A percentile compares a stretch with the other conserved stretches of the same genome.
These are phyloP conservation scores for Gila orcuttii DNA, from an alignment of 2,113 vertebrate species.

Conservation along the genomic window DNA sequence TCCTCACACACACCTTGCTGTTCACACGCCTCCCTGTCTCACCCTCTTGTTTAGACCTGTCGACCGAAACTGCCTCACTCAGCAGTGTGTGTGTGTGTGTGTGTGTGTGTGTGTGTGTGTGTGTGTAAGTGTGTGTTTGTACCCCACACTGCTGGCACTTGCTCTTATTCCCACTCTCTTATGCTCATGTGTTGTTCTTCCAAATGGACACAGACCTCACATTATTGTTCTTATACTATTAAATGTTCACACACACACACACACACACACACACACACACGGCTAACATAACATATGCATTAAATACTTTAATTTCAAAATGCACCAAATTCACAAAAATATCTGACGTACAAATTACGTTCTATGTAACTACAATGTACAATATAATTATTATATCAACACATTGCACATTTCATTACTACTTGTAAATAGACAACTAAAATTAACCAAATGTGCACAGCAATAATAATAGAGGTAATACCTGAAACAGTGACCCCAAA, in stretches of 20 bases:
- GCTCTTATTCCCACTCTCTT: neutral
- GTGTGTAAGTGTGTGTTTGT: slow-evolving; percentile 30
- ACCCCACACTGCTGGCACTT: neutral
- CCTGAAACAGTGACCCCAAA: neutral
- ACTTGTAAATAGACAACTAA: neutral
- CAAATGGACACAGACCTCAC: slow-evolving; percentile 24
- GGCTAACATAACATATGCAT: neutral
- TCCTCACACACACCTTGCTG: slow-evolving; percentile 15
- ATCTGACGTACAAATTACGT: neutral
- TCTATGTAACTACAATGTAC: slow-evolving; percentile 10
- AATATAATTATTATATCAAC: slow-evolving; percentile 12
- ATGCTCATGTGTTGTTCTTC: slow-evolving; percentile 23
- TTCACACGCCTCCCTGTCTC: slow-evolving; percentile 55
- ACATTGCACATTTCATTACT: neutral
- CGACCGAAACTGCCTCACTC: slow-evolving; percentile 45
- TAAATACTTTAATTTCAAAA: slow-evolving; percentile 37
- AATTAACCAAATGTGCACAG: slow-evolving; percentile 3
- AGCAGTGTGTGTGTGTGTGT: slow-evolving; percentile 38
- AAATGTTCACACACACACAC: slow-evolving; percentile 2
- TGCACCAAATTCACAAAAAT: slow-evolving; percentile 42
- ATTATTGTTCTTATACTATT: neutral
- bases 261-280: neutral
- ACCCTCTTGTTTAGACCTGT: slow-evolving; percentile 56
- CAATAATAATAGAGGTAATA: neutral
- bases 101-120: slow-evolving; percentile 31